Evolutionary conservation across 2,888 invertebrate genomes (phyloP), one percentile per base, ranked within the genome.

Genomic region (Selenia dentaria): DNA sequence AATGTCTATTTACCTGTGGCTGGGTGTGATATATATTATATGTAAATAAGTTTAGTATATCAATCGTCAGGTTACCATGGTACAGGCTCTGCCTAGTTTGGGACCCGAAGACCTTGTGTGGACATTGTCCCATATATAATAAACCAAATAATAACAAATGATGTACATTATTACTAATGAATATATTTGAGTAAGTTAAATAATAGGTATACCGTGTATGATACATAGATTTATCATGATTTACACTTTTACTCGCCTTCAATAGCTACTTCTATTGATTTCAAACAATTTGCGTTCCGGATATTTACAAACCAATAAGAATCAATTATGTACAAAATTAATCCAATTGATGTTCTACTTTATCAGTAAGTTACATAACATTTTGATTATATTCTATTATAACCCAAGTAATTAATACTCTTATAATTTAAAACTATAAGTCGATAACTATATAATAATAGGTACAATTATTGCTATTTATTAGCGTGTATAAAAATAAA

Each of bases 121-220:
- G n/a, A n/a, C n/a, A n/a, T n/a, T n/a, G n/a, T n/a, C n/a, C n/a
- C n/a, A n/a, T n/a, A n/a, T n/a, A n/a, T n/a, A n/a, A 16, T 16
- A 16, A 16, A 16, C 4, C 16, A 16, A 4, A 16, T 16, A 16
- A 16, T 16, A 16, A 16, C 16, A 16, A 2, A 59, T 36, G 33
- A 43, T 33, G 2, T 26, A 33, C 3, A 18, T 16, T 51, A 50
- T 64, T 72, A 71, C 71, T 74, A 76, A 71, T 72, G 77, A 75
- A 79, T 81, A 80, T 82, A 82, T 80, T 82, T 80, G 73, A 79
- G 71, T 79, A 75, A 74, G 68, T 73, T 70, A 67, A 67, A 64
- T 67, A 70, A 64, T 70, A 74, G 49, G 40, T 48, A 62, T 70
- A 74, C 64, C 32, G 71, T 82, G 75, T 81, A 79, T 80, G 57